These are phyloP conservation scores for Lamellibrachia satsuma DNA, from an alignment of 2,888 invertebrate genomes.

Conservation along the genomic window DNA sequence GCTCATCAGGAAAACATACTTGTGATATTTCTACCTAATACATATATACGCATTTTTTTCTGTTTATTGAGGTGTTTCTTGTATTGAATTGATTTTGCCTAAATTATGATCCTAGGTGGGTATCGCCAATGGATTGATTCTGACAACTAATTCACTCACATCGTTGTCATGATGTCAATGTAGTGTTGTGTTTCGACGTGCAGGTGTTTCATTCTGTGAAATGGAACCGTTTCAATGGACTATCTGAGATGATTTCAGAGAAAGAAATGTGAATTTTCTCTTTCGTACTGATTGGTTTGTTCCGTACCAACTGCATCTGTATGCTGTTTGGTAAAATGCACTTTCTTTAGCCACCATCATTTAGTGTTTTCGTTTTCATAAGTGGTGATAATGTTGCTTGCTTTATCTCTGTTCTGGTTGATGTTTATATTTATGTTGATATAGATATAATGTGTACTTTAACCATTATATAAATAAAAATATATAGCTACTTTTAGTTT, in stretches of 20 bases:
- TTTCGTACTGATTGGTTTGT: neutral
- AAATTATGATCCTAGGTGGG: neutral
- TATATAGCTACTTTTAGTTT: neutral
- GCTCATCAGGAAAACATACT: neutral
- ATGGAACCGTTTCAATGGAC: neutral
- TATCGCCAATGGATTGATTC: neutral
- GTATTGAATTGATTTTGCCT: neutral
- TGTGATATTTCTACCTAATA: neutral
- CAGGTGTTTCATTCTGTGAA: neutral
- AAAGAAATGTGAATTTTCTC: neutral
- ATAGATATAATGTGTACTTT: neutral
- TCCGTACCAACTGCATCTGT: neutral
- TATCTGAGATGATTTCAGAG: neutral
- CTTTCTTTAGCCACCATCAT: neutral
- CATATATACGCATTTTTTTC: neutral
- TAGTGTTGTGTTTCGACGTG: neutral
- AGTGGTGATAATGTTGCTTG: neutral
- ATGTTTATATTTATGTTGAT: constrained; percentile 2
- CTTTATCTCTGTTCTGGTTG: neutral
- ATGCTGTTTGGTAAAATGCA: neutral
- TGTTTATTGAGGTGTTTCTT: neutral
- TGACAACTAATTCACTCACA: neutral
- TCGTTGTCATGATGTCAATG: neutral
- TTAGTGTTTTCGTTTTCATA: neutral
- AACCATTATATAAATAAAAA: neutral